Evolutionary conservation across 2,797 vertebrate genomes (phyloP), one percentile per base, ranked within the genome.

Genomic region (Pseudotriccus pelzelni): DNA sequence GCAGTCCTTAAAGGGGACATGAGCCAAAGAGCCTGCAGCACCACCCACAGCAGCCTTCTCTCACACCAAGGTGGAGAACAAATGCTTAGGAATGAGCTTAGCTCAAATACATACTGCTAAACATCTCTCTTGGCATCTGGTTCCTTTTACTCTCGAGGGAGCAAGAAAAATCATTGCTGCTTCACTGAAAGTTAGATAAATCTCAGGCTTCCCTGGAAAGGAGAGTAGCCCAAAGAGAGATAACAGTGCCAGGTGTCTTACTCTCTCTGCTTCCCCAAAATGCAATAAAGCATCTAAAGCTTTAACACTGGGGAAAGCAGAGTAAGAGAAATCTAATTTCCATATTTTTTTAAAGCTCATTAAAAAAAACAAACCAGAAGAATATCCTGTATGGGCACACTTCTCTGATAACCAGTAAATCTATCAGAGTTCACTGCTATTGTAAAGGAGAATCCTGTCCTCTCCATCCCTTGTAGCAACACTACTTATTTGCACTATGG

Each of bases 1-100:
- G 55, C 84, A 84, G 72, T 8, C 64, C 77, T 94, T 96, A 95
- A 94, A 93, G 90, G 69, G 64, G 63, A 87, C 93, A 52, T 0
- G 41, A 91, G 64, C 32, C 41, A 36, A 89, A 53, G 19, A 53
- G 43, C 32, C 82, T 14, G 30, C 76, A 91, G 84, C 80, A 53
- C 30, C 34, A 32, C 47, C 67, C 39, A 37, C 5, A 58, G 52
- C 68, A 68, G 72, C 62, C 34, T 39, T 32, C 64, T 30, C 70
- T 63, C 78, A 47, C 15, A 6, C 0, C 0, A 9, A 83, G 12
- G 0, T 6, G 36, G 55, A 34, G 19, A 70, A 75, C n/a, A 36
- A 84, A 52, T 0, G 4, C 63, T 28, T 32, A 58, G 78, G 52
- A 89, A 75, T 0, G 1, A 63, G 49, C 60, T 92, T 19, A 87